Conservation (phyloP, 2,113 vertebrate genomes). For the Lophura nycthemera region DNA sequence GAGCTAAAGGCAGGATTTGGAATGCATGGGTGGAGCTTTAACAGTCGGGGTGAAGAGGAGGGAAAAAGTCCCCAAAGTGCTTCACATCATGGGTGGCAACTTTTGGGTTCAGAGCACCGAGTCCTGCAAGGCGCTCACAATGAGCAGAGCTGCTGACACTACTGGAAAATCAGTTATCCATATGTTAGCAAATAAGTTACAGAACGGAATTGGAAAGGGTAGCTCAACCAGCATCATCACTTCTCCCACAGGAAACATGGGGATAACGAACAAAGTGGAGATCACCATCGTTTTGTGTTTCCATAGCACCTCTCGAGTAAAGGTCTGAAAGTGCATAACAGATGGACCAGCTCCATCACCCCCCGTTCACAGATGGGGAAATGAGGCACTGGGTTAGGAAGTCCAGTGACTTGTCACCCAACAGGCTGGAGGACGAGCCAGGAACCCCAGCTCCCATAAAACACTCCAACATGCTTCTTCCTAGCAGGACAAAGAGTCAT, state of each 20-base stretch:
- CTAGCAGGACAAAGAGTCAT: background rate
- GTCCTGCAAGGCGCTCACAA: background rate
- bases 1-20: background rate
- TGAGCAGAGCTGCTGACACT: constrained; percentile 13
- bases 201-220: constrained; percentile 10
- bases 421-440: constrained; percentile 27
- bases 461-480: background rate
- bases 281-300: background rate
- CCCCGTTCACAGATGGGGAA: constrained; percentile 32
- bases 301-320: constrained; percentile 47
- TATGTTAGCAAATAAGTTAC: background rate
- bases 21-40: background rate
- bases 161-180: background rate
- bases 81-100: background rate
- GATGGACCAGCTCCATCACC: constrained; percentile 51
- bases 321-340: constrained; percentile 52
- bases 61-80: background rate
- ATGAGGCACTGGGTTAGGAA: constrained; percentile 38
- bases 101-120: constrained; percentile 31
- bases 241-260: background rate
- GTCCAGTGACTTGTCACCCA: constrained; percentile 22
- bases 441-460: background rate
- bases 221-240: background rate
- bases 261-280: background rate
- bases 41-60: background rate